Evolutionary conservation across 2,797 vertebrate genomes (phyloP).

Genomic region (Rhinoraja longicauda): DNA sequence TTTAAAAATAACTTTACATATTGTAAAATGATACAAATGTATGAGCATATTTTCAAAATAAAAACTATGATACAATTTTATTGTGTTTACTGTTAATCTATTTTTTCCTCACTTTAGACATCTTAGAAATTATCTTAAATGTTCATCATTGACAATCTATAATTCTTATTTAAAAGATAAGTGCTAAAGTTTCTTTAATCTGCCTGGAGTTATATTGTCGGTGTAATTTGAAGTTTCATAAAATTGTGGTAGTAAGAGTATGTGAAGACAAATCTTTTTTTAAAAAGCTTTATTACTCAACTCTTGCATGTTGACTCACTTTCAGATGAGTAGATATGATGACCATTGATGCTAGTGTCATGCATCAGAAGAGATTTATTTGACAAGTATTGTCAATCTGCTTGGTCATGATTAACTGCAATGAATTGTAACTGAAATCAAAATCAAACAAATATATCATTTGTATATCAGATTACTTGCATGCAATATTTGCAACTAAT

Average conservation of each 20-base stretch:
- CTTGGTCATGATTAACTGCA: neutral
- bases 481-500: neutral
- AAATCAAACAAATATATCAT: neutral
- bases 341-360: neutral
- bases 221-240: neutral
- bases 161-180: neutral
- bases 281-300: neutral
- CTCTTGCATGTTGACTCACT: neutral
- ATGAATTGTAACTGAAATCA: neutral
- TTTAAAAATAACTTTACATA: conserved; percentile 55
- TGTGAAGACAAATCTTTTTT: neutral
- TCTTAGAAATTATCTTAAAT: neutral
- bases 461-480: neutral
- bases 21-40: conserved; percentile 62
- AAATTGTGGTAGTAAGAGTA: too few relatives aligned
- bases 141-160: neutral
- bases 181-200: neutral
- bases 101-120: neutral
- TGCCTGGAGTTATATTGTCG: neutral
- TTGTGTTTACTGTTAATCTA: neutral
- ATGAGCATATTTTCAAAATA: conserved; percentile 36
- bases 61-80: neutral
- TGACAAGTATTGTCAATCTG: neutral
- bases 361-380: neutral
- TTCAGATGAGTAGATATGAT: neutral